A percentile compares a stretch with the other conserved stretches of the same genome.
Conservation (phyloP, 2,113 vertebrate species). For the Tilapia sparmanii region DNA sequence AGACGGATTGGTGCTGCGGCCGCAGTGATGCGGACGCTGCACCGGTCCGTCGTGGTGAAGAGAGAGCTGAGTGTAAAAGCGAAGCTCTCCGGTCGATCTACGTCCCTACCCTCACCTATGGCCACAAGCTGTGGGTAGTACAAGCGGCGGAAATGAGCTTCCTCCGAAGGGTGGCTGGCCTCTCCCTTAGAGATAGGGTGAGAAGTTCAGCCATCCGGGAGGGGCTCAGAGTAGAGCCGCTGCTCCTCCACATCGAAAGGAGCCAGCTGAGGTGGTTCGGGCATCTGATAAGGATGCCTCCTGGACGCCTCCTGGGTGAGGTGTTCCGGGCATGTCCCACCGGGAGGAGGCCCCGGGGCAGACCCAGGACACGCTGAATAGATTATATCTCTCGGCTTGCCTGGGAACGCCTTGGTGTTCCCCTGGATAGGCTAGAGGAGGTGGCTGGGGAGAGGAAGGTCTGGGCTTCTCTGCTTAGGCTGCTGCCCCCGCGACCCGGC, state of each 20-base stretch:
- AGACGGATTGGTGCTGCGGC: no score
- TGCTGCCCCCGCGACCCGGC: no score
- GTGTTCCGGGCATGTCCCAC: rapidly evolving
- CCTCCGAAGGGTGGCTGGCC: background rate
- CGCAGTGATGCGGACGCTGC: no score
- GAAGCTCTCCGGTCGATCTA: background rate
- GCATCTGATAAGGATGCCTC: rapidly evolving
- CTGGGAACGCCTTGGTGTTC: no score
- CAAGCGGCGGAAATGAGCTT: rapidly evolving
- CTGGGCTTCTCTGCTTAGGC: no score
- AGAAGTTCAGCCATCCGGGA: rapidly evolving
- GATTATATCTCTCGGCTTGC: no score
- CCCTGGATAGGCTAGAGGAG: no score
- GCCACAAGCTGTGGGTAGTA: background rate
- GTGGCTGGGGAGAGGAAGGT: no score
- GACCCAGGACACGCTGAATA: no score
- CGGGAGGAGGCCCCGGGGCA: background rate
- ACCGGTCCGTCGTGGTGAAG: rapidly evolving
- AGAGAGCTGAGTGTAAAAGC: no score
- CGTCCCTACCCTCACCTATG: background rate
- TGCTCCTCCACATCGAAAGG: rapidly evolving
- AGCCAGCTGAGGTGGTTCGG: rapidly evolving
- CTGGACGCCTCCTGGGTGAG: rapidly evolving
- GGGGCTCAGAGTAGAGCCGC: rapidly evolving
- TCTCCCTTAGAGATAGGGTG: background rate